Conservation (phyloP, 2,888 invertebrate genomes). For the Oxycera nigricornis region DNA sequence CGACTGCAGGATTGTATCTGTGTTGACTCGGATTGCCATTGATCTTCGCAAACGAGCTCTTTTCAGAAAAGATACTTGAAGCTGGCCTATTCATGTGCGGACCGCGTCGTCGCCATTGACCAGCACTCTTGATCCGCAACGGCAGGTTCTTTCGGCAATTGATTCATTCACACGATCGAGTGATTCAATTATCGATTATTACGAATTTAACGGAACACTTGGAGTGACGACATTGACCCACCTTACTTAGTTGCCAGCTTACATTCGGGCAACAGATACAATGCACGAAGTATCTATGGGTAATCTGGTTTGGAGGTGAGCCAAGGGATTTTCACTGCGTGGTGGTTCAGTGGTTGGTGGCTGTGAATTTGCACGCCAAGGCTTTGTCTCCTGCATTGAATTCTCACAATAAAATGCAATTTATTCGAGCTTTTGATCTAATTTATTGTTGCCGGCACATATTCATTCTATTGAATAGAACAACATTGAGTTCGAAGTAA, state of each 20-base stretch:
- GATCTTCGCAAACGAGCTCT: neutral
- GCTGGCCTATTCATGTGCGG: neutral
- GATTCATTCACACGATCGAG: neutral
- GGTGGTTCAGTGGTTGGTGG: neutral
- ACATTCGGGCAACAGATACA: neutral
- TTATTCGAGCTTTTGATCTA: conserved; percentile 18
- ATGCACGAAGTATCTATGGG: neutral
- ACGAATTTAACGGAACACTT: conserved; percentile 7
- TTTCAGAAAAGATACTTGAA: conserved; percentile 11
- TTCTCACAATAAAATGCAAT: conserved; percentile 30
- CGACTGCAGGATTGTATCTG: conserved; percentile 7
- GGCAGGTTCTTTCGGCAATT: conserved; percentile 16
- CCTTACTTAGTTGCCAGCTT: neutral
- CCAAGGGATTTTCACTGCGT: neutral
- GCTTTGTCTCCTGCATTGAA: conserved; percentile 21
- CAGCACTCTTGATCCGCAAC: neutral
- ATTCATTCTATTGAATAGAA: conserved; percentile 8
- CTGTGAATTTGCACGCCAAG: neutral
- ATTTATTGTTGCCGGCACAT: conserved; percentile 17
- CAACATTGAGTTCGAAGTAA: conserved; percentile 4
- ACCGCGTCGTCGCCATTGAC: neutral
- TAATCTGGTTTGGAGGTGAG: conserved; percentile 32
- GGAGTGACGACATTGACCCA: conserved; percentile 27
- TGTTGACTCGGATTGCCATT: neutral
- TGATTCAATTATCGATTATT: conserved; percentile 12